Base-by-base conservation (phyloP, 2,888 invertebrate species). In the Drepana falcataria region DNA sequence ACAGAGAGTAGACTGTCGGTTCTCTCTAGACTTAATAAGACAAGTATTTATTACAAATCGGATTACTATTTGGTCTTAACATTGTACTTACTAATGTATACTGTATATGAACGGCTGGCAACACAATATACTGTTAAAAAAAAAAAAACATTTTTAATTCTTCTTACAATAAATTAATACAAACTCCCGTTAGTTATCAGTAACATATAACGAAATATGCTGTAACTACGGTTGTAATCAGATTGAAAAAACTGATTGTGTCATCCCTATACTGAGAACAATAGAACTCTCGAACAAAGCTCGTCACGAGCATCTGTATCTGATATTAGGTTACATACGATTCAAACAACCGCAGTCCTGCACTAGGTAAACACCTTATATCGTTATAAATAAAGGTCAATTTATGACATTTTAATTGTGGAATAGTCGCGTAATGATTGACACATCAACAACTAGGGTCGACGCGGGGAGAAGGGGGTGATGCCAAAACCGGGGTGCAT, bases 381-480 rank as follows among this genome's bases (percentile, higher is more conserved):
- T 0, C 0, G 0, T 35, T 2, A 0, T 0, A 0, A 2, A 54
- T 64, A 70, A 54, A 57, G 62, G 59, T 57, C 35, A 61, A 35
- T 54, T 54, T 67, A 1, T 37, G 40, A 35, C 54, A 51, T 55
- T 35, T 1, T 2, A 47, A 33, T n/a, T 51, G 53, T 1, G 56
- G 49, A 4, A 48, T 52, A 51, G 49, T 33, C 48, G 55, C 55
- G 51, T 48, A 61, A 64, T 73, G 76, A 76, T 72, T 76, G 73
- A 73, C 73, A 65, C 61, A 61, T 71, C 69, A 62, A 65, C 65
- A 61, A 59, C 66, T 60, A 60, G 70, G 70, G 74, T 71, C 66
- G 65, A 55, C 55, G 48, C 34, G 53, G 54, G 54, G 58, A 58
- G 40, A 54, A 51, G 57, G 56, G 55, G 59, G 48, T 44, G 40